Percentiles rank a stretch among this genome's conserved stretches.
Conservation (phyloP, 2,113 vertebrate genomes). For the Podilymbus podiceps region DNA sequence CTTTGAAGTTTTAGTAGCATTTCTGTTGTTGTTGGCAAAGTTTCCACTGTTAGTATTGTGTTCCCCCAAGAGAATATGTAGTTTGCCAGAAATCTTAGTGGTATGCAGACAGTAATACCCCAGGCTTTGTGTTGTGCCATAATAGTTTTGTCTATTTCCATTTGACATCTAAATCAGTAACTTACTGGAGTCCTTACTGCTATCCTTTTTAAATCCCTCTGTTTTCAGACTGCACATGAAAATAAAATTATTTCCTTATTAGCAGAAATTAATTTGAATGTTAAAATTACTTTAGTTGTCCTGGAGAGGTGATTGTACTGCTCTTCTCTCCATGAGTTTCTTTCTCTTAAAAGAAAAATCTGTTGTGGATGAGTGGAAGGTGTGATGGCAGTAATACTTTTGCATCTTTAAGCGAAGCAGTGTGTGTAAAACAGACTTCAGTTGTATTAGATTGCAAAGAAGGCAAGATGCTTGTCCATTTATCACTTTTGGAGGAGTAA, state of each 20-base stretch:
- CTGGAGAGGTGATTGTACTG: background rate
- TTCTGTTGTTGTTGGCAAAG: constrained; percentile 54
- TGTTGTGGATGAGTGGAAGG: background rate
- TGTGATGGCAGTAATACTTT: background rate
- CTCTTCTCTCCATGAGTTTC: background rate
- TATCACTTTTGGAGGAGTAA: background rate
- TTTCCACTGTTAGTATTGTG: background rate
- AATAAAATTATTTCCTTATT: background rate
- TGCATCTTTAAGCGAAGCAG: background rate
- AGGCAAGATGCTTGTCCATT: background rate
- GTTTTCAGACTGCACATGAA: background rate
- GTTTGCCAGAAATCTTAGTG: constrained; percentile 19
- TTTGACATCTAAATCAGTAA: constrained; percentile 16
- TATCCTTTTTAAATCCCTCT: background rate
- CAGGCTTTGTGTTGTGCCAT: constrained; percentile 20
- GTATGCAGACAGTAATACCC: constrained; percentile 35
- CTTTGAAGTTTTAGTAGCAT: constrained; percentile 64
- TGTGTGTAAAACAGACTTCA: background rate
- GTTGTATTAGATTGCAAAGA: background rate
- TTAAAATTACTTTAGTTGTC: background rate
- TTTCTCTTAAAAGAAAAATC: background rate
- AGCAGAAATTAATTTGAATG: background rate
- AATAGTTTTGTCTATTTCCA: constrained; percentile 25
- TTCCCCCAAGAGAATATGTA: background rate
- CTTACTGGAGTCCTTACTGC: background rate